A percentile compares a stretch with the other conserved stretches of the same genome.
These are phyloP conservation scores for Epinotia ramella DNA, from an alignment of 2,888 invertebrate genomes.

Conservation along the genomic window DNA sequence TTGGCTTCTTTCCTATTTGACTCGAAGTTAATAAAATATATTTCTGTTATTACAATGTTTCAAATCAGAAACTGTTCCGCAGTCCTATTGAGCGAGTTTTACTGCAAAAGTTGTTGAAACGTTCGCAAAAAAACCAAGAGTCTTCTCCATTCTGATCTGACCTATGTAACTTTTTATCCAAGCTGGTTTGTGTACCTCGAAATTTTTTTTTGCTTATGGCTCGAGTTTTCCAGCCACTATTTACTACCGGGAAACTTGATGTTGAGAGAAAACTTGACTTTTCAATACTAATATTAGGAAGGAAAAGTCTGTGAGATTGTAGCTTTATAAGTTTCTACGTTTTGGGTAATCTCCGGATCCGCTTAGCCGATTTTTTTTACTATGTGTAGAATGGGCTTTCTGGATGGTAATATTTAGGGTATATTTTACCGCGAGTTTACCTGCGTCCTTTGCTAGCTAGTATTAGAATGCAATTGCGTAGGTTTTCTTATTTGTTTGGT, in stretches of 20 bases:
- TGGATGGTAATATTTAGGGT: too few species aligned
- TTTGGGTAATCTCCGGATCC: too few species aligned
- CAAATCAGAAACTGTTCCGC: neutral
- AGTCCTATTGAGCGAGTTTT: neutral
- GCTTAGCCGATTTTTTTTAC: too few species aligned
- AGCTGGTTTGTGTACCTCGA: constrained; percentile 17
- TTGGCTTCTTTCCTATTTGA: too few species aligned
- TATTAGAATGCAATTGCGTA: constrained; percentile 8
- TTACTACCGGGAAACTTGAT: constrained; percentile 3
- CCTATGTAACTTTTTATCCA: constrained; percentile 12
- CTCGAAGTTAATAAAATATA: neutral
- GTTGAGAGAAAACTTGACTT: neutral
- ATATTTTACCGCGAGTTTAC: too few species aligned
- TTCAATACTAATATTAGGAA: too few species aligned
- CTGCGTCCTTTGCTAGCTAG: neutral
- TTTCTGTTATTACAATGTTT: neutral
- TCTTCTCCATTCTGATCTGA: neutral
- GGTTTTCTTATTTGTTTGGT: neutral
- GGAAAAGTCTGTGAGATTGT: too few species aligned
- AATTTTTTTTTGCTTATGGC: neutral
- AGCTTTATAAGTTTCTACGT: too few species aligned
- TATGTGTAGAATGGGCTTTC: too few species aligned
- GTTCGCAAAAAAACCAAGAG: neutral
- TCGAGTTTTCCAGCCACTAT: neutral
- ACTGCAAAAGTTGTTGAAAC: constrained; percentile 3